Base-by-base conservation (phyloP, 1,140 invertebrate species). In the Solenopsis fugax region DNA sequence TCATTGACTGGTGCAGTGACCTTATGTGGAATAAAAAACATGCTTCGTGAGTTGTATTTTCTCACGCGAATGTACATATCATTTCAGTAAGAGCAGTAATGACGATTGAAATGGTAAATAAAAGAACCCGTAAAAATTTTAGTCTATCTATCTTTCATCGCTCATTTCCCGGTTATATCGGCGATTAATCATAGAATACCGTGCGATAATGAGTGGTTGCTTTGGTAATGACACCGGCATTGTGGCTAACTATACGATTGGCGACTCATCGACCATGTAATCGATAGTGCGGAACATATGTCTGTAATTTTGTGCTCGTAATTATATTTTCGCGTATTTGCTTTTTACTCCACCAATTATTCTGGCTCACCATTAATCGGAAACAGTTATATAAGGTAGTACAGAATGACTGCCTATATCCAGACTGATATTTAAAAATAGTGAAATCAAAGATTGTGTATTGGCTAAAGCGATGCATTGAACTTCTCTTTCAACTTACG, bases 111-210 rank as follows among this genome's bases (percentile, higher is more conserved):
- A 60, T 12, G 9, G 37, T 24, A 60, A 62, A 21, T 50, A 45
- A 18, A 37, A 37, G 12, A 73, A 21, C 6, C 48, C 6, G 54
- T 48, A 60, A 75, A 84, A 84, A 60, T 50, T 60, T 84, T 21
- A 34, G 5, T 84, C 45, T 60, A 24, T 37, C 21, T 18, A 45
- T 56, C 80, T 60, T 58, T 82, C 10, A 64, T 72, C 37, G 18
- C 6, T n/a, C 9, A 41, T 73, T 84, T 82, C 41, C n/a, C 67
- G 67, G 41, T 72, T 72, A 60, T 37, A 50, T 50, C 21, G 18
- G 5, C 52, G 50, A 84, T 84, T 75, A 84, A 84, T 75, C 29
- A 75, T 48, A 37, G 18, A 84, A 84, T 13, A 60, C n/a, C 34
- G 29, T 58, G 7, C 4, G 18, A 45, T 75, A 84, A 84, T 37